Evolutionary conservation across 2,797 vertebrate species (phyloP).

Genomic region (Naso thynnoides): DNA sequence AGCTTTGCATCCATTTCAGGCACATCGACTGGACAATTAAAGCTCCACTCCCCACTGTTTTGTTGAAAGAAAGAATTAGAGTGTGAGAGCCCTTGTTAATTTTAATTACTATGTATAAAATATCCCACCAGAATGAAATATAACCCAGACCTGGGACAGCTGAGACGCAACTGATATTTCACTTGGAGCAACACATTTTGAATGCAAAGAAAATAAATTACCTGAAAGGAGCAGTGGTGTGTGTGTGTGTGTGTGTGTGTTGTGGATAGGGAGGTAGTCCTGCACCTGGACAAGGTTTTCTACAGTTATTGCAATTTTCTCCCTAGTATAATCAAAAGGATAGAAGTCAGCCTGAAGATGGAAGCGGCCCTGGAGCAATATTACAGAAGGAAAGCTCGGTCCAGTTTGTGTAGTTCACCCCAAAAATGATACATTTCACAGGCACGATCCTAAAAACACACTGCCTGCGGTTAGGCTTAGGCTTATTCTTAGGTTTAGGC

Average conservation of each 20-base stretch:
- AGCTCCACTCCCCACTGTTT: slow-evolving; percentile 44
- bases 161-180: slow-evolving; percentile 62
- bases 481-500: too few species aligned
- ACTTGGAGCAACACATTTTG: slow-evolving; percentile 56
- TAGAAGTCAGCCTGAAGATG: slow-evolving; percentile 50
- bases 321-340: slow-evolving; percentile 64
- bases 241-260: slow-evolving; percentile 37
- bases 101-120: slow-evolving; percentile 63
- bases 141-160: slow-evolving; percentile 22
- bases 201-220: slow-evolving; percentile 79
- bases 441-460: not conserved
- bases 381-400: slow-evolving; percentile 30
- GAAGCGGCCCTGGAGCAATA: slow-evolving; percentile 39
- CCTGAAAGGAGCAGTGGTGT: slow-evolving; percentile 51
- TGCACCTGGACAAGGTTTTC: slow-evolving; percentile 44
- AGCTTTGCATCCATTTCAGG: slow-evolving; percentile 51
- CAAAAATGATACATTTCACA: slow-evolving; percentile 25
- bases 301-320: slow-evolving; percentile 69
- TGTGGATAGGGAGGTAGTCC: slow-evolving; percentile 6
- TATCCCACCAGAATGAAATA: slow-evolving; percentile 53
- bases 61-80: slow-evolving; percentile 56
- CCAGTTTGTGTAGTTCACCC: slow-evolving; percentile 40
- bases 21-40: slow-evolving; percentile 40
- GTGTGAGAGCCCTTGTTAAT: slow-evolving; percentile 49
- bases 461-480: not conserved